These are phyloP conservation scores for Cyclura pinguis DNA, from an alignment of 2,797 vertebrate genomes.

Conservation along the genomic window DNA sequence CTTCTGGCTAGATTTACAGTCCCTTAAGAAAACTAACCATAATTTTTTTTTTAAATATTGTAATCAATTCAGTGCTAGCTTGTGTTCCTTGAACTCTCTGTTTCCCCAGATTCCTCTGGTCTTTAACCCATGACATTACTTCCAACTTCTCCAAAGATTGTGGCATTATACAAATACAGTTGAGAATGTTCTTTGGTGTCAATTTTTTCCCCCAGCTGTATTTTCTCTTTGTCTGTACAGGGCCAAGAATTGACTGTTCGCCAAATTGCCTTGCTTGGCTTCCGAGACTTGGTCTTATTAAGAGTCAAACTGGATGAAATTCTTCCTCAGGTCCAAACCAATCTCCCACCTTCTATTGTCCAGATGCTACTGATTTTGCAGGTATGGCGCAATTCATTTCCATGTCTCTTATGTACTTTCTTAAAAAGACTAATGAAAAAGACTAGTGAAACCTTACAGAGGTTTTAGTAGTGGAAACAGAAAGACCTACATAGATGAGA, in stretches of 20 bases:
- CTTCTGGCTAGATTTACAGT: not conserved
- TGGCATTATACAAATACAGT: not conserved
- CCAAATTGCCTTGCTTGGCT: constrained; percentile 93
- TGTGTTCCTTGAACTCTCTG: not conserved
- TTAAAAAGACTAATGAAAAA: not conserved
- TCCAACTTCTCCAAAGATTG: not conserved
- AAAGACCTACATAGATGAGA: not conserved
- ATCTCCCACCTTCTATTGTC: constrained; percentile 85
- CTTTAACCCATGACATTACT: not conserved
- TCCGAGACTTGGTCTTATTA: constrained; percentile 91
- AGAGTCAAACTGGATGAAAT: constrained; percentile 88
- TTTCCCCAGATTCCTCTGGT: not conserved
- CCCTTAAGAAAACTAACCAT: not conserved
- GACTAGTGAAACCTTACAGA: not conserved
- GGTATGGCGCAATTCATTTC: constrained; percentile 76
- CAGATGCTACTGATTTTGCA: constrained; percentile 97
- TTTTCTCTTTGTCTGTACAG: constrained; percentile 72
- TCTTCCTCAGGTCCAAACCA: constrained; percentile 77
- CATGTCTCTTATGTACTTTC: fast-evolving
- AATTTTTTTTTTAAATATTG: not conserved
- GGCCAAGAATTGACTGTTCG: constrained; percentile 95
- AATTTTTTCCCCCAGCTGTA: not conserved
- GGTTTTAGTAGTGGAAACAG: fast-evolving
- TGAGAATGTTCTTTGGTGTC: not conserved
- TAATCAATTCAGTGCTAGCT: not conserved